Evolutionary conservation across 2,888 invertebrate species (phyloP).

Genomic region (Mythimna pallens): DNA sequence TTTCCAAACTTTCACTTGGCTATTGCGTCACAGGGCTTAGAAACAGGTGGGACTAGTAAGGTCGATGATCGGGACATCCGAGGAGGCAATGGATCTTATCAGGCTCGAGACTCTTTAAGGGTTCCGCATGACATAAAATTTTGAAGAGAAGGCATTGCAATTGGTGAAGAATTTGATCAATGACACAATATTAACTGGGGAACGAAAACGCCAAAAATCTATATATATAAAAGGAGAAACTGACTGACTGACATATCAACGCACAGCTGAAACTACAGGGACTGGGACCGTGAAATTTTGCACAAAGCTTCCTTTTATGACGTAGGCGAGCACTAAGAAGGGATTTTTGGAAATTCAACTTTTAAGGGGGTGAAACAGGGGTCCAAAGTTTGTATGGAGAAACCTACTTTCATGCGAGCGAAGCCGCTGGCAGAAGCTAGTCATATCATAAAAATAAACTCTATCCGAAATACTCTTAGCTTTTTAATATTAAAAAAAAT

Average conservation of each 20-base stretch:
- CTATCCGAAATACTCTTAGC: neutral
- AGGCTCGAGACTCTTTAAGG: slow-evolving; percentile 1
- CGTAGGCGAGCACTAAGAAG: too few species aligned
- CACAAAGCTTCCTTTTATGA: too few species aligned
- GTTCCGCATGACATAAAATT: slow-evolving; percentile 22
- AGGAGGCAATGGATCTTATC: slow-evolving; percentile 23
- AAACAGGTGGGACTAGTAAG: slow-evolving; percentile 39
- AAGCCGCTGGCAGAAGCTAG: too few species aligned
- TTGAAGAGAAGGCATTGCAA: neutral
- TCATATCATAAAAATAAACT: neutral
- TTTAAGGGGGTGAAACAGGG: too few species aligned
- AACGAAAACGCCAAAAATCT: neutral
- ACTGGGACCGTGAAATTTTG: too few species aligned
- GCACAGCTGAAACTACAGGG: too few species aligned
- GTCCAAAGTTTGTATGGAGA: too few species aligned
- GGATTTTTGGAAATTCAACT: too few species aligned
- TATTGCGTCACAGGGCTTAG: slow-evolving; percentile 64
- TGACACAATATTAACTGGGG: neutral
- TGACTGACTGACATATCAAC: too few species aligned
- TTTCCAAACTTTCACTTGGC: slow-evolving; percentile 73
- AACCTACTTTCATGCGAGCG: too few species aligned
- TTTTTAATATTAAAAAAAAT: neutral
- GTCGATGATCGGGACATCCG: slow-evolving; percentile 52
- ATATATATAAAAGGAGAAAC: too few species aligned
- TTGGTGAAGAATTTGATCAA: neutral